Percentiles rank a stretch among this genome's conserved stretches.
Evolutionary conservation across 2,888 invertebrate species (phyloP).

Genomic region (Cephus runcator): DNA sequence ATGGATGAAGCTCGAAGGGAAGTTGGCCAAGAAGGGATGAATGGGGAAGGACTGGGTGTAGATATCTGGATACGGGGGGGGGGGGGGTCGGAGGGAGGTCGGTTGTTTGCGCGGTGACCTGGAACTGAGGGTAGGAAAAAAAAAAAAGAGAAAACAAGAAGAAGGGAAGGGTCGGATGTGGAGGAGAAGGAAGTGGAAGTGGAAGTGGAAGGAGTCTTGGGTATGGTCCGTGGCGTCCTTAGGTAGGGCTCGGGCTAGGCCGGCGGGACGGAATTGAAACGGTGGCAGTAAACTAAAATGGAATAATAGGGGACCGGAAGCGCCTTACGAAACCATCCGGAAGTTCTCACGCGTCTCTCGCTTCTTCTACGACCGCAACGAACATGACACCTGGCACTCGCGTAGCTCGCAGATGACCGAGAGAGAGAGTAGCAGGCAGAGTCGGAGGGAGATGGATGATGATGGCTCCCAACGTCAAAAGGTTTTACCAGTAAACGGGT

Average conservation of each 20-base stretch:
- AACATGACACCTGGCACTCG: constrained; percentile 65
- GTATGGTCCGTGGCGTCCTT: background rate
- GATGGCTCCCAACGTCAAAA: background rate
- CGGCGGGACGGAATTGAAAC: constrained; percentile 33
- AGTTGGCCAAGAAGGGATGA: constrained; percentile 19
- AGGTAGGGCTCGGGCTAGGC: constrained; percentile 12
- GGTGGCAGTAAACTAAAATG: constrained; percentile 58
- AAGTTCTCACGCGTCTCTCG: constrained; percentile 66
- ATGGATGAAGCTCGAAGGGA: constrained; percentile 20
- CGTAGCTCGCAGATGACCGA: constrained; percentile 41
- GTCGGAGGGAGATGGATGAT: background rate
- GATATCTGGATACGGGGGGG: background rate
- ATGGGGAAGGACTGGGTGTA: constrained; percentile 16
- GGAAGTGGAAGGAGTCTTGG: background rate
- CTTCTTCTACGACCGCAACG: constrained; percentile 62
- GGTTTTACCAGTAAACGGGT: background rate
- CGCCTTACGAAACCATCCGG: constrained; percentile 60
- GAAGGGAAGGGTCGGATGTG: background rate
- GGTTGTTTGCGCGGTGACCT: constrained; percentile 1
- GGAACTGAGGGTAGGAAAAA: background rate
- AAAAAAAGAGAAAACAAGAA: background rate
- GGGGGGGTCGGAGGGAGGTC: background rate
- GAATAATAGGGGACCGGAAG: constrained; percentile 63
- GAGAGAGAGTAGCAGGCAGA: constrained; percentile 1
- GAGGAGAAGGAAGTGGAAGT: background rate